These are phyloP conservation scores for Nephrotoma flavescens DNA, from an alignment of 2,888 invertebrate species.

Conservation along the genomic window DNA sequence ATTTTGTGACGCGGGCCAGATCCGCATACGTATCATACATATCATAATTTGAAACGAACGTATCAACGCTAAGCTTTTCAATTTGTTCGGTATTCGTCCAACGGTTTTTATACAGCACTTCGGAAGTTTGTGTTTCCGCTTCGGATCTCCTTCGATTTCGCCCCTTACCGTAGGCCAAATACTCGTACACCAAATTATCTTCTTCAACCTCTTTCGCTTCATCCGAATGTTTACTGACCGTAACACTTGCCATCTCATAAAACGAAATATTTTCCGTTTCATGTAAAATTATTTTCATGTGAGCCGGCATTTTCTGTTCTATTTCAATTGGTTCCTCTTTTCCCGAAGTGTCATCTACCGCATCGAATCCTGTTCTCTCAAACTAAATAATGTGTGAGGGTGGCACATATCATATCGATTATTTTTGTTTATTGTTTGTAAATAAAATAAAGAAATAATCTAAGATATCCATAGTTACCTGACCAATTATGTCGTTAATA, in stretches of 20 bases:
- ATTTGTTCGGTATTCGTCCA: conserved; percentile 43
- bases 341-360: background rate
- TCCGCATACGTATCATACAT: conserved; percentile 56
- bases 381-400: background rate
- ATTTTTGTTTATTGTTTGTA: background rate
- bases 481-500: background rate
- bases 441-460: background rate
- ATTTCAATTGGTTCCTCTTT: background rate
- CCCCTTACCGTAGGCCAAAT: conserved; percentile 50
- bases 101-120: conserved; percentile 44
- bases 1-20: conserved; percentile 24
- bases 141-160: conserved; percentile 47
- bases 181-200: conserved; percentile 51
- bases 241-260: conserved; percentile 47
- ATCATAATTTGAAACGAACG: conserved; percentile 62
- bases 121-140: conserved; percentile 56
- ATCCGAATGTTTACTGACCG: conserved; percentile 41
- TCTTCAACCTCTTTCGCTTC: conserved; percentile 42
- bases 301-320: conserved; percentile 29
- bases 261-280: conserved; percentile 52
- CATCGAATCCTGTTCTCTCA: background rate
- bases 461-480: background rate
- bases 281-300: conserved; percentile 44
- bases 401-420: background rate
- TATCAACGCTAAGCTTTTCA: conserved; percentile 38